A percentile compares a stretch with the other conserved stretches of the same genome.
phyloP scores from a whole-genome alignment of 2,797 vertebrate species.

The Nyctibius grandis region DNA sequence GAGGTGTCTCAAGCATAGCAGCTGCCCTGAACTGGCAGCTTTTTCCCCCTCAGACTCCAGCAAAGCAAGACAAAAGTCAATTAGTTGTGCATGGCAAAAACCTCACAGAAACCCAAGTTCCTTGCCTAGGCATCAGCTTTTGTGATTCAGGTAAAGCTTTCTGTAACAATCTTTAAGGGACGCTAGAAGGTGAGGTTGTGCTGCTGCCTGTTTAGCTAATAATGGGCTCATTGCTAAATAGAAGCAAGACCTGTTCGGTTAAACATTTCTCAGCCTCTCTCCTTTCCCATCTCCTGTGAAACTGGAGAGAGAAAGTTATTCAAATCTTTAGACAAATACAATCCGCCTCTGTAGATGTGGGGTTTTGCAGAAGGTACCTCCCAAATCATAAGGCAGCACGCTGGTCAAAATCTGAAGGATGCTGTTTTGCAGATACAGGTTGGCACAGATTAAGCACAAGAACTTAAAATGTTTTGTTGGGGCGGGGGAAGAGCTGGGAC shows the following conservation, averaged over 20 bases:
- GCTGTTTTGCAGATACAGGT: background rate
- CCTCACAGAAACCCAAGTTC: background rate
- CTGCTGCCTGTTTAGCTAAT: background rate
- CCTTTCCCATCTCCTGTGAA: background rate
- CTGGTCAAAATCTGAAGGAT: background rate
- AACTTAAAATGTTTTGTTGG: background rate
- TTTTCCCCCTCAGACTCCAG: background rate
- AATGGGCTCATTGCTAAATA: background rate
- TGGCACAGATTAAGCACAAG: background rate
- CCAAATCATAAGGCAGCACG: background rate
- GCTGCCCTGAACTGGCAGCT: background rate
- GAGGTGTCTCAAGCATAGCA: background rate
- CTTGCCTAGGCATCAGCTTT: background rate
- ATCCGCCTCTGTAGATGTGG: background rate
- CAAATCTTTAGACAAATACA: background rate
- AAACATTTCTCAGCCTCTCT: conserved; percentile 3
- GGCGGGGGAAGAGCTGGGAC: background rate
- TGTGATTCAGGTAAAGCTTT: background rate
- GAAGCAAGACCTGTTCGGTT: background rate
- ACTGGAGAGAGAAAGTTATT: background rate
- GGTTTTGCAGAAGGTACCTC: background rate
- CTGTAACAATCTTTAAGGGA: background rate
- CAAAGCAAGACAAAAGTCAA: background rate
- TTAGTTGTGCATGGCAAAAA: background rate
- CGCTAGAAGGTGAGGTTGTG: background rate